phyloP scores from a whole-genome alignment of 2,888 invertebrate genomes.

The Troides helena region DNA sequence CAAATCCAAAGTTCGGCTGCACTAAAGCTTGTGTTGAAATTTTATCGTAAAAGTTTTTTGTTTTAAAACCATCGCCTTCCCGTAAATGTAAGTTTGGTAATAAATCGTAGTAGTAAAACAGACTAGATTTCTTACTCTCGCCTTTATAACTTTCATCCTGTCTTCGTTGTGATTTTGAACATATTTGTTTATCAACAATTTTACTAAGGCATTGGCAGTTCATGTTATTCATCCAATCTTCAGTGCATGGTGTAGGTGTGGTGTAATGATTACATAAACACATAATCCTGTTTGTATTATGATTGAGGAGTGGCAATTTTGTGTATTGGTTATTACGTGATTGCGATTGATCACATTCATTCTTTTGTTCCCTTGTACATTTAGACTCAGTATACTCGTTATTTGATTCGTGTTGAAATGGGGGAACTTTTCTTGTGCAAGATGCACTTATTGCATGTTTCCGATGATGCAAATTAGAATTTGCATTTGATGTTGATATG shows the following conservation, averaged over 20 bases:
- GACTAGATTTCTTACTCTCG: conserved; percentile 37
- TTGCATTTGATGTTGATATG: conserved; percentile 33
- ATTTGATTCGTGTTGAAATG: conserved; percentile 23
- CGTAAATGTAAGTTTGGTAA: conserved; percentile 48
- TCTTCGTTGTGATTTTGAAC: conserved; percentile 36
- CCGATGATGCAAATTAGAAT: conserved; percentile 40
- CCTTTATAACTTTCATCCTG: conserved; percentile 36
- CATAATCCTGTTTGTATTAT: conserved; percentile 8
- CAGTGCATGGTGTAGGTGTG: conserved; percentile 35
- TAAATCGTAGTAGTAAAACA: conserved; percentile 49
- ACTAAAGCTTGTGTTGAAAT: conserved; percentile 25
- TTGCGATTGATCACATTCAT: conserved; percentile 34
- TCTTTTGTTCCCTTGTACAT: conserved; percentile 44
- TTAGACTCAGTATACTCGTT: conserved; percentile 34
- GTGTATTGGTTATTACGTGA: conserved; percentile 8
- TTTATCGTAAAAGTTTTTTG: conserved; percentile 35
- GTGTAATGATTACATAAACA: conserved; percentile 47
- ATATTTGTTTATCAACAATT: conserved; percentile 33
- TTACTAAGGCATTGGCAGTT: conserved; percentile 40
- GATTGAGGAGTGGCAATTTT: neutral
- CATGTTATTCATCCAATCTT: conserved; percentile 36
- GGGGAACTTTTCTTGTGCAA: conserved; percentile 48
- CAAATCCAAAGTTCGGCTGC: conserved; percentile 3
- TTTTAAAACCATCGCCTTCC: conserved; percentile 42
- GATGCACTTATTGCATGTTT: conserved; percentile 40